These are phyloP conservation scores for Odontamblyopus rebecca DNA, from an alignment of 2,797 vertebrate genomes.

Conservation along the genomic window DNA sequence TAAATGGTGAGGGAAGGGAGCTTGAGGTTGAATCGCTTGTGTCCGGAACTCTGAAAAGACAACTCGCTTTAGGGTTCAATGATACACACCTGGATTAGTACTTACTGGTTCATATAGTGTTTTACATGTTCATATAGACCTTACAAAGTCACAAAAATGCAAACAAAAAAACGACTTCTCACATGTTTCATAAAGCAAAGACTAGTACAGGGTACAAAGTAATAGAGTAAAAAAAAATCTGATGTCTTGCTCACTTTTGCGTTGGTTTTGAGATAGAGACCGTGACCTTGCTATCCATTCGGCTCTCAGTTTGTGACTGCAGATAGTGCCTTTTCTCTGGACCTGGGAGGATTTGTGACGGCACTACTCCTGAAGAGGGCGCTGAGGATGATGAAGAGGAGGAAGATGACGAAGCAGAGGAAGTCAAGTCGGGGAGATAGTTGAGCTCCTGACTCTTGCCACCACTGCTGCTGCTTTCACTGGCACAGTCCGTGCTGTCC, in stretches of 20 bases:
- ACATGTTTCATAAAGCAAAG: too few species aligned
- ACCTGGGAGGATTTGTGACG: conserved; percentile 51
- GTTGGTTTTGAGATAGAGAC: conserved; percentile 88
- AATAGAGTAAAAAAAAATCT: too few species aligned
- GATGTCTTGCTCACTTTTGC: conserved; percentile 79
- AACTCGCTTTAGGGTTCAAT: neutral
- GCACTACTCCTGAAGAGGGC: conserved; percentile 64
- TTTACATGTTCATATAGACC: too few species aligned
- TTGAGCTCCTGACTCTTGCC: conserved; percentile 95
- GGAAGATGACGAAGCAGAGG: conserved; percentile 78
- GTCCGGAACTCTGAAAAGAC: conserved; percentile 72
- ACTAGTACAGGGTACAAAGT: too few species aligned
- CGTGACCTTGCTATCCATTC: conserved; percentile 85
- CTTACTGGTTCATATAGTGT: too few species aligned
- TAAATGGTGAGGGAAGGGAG: conserved; percentile 86
- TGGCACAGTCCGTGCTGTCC: conserved; percentile 96
- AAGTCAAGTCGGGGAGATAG: conserved; percentile 83
- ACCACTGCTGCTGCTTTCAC: conserved; percentile 92
- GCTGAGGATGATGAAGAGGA: conserved; percentile 78
- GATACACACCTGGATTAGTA: neutral
- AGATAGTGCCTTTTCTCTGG: conserved; percentile 85
- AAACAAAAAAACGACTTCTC: neutral
- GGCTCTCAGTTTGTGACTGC: conserved; percentile 79
- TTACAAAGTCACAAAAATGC: neutral
- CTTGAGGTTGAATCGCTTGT: conserved; percentile 79